Evolutionary conservation across 2,797 vertebrate species (phyloP).

Genomic region (Rhyacichthys aspro): DNA sequence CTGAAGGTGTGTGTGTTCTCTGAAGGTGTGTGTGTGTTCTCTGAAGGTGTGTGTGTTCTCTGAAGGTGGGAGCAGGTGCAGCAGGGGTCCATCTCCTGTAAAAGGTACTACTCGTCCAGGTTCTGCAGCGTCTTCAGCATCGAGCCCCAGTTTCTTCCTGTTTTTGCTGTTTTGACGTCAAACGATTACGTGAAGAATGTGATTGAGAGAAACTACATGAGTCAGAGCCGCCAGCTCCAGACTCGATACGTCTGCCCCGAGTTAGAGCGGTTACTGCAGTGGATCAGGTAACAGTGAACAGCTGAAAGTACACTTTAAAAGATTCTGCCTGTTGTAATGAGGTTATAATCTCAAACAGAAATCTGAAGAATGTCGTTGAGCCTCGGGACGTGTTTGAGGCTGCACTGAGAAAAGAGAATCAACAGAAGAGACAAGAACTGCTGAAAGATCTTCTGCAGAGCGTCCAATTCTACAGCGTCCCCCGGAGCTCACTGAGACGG

Average conservation of each 20-base stretch:
- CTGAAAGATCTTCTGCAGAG: no score
- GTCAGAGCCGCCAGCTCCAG: accelerated
- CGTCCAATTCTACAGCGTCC: no score
- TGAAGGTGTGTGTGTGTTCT: no score
- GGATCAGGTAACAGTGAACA: slow-evolving; percentile 67
- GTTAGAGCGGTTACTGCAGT: slow-evolving; percentile 79
- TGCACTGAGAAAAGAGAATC: no score
- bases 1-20: no score
- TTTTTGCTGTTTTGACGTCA: slow-evolving; percentile 82
- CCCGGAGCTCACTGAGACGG: no score
- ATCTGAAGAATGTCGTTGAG: no score
- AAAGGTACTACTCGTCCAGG: slow-evolving; percentile 62
- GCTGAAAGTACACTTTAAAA: no score
- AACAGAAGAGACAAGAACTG: no score
- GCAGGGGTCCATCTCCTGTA: slow-evolving; percentile 73
- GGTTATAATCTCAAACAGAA: no score
- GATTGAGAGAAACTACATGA: slow-evolving; percentile 42
- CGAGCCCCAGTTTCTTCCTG: slow-evolving; percentile 73
- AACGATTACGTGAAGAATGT: slow-evolving; percentile 85
- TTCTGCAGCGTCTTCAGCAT: slow-evolving; percentile 79
- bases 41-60: not conserved
- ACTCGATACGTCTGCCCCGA: slow-evolving; percentile 27
- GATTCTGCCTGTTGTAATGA: no score
- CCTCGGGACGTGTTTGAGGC: no score
- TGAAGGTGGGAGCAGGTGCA: slow-evolving; percentile 68